These are phyloP conservation scores for Cistogaster globosa DNA, from an alignment of 2,888 invertebrate species.

Conservation along the genomic window DNA sequence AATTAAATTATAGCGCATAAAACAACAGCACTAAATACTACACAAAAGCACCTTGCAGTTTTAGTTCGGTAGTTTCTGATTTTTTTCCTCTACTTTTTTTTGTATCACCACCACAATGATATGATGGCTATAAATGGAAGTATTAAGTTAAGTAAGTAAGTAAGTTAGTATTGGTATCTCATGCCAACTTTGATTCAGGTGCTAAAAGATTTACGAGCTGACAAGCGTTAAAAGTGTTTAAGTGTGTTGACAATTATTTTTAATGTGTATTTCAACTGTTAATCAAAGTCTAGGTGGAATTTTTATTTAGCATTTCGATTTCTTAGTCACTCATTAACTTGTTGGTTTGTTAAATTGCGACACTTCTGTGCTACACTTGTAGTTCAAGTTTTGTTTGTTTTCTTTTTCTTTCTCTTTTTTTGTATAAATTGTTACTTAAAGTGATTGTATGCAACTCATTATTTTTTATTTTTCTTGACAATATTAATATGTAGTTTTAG, in stretches of 20 bases:
- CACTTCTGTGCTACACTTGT: slow-evolving; percentile 65
- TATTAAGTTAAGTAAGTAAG: background rate
- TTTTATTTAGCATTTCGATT: slow-evolving; percentile 8
- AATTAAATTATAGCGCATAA: slow-evolving; percentile 6
- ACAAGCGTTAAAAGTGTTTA: slow-evolving; percentile 72
- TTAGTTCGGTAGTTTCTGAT: slow-evolving; percentile 42
- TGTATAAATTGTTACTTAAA: slow-evolving; percentile 46
- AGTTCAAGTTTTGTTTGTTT: slow-evolving; percentile 18
- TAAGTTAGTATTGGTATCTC: slow-evolving; percentile 22
- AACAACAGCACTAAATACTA: slow-evolving; percentile 14
- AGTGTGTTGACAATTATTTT: slow-evolving; percentile 72
- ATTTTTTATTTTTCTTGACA: slow-evolving; percentile 30
- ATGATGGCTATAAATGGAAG: slow-evolving; percentile 4
- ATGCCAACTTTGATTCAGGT: slow-evolving; percentile 59
- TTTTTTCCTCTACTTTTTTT: background rate
- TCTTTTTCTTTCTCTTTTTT: background rate
- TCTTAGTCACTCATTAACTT: slow-evolving; percentile 10
- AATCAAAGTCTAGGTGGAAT: slow-evolving; percentile 59
- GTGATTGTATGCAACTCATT: slow-evolving; percentile 56
- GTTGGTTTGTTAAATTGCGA: slow-evolving; percentile 26
- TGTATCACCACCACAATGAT: slow-evolving; percentile 2
- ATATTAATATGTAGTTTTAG: background rate
- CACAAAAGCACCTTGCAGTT: slow-evolving; percentile 65
- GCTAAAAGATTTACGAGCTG: slow-evolving; percentile 73
- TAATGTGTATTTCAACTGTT: slow-evolving; percentile 69